Evolutionary conservation across 2,888 invertebrate genomes (phyloP), one percentile per base, ranked within the genome.

Genomic region (Calliphora vomitoria): DNA sequence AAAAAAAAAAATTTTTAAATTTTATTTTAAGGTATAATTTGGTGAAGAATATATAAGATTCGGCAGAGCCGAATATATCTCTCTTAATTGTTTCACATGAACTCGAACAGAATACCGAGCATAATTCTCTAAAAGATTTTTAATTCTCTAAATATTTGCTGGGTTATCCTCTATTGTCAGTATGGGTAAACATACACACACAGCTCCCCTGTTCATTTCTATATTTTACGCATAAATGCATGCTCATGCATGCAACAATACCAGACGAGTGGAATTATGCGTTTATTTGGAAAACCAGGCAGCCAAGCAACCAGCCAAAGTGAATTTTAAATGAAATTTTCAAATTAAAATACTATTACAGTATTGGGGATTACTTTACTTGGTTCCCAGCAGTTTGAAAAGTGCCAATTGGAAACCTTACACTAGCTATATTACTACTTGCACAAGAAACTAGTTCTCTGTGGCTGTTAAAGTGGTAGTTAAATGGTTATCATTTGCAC

Each of bases 251-350:
- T 71, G 85, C 80, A 85, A 62, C 31, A 75, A 75, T 64, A 75
- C 11, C 69, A 80, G n/a, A 50, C 50, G 53, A 78, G 53, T 82
- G 53, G 35, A 78, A 55, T 86, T 79, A 85, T 85, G 69, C 75
- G 60, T 75, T 75, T 81, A 81, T 72, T 58, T 76, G 58, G 4
- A 55, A 85, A 82, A 47, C 18, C 69, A 75, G 69, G 38, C 78
- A 79, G 53, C 69, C 86, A 66, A 78, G 50, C 72, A 60, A 78
- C 68, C 53, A 86, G 58, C 55, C 50, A 78, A 87, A 87, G 75
- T 87, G 78, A 87, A 82, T 88, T 88, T 82, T 66, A 82, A 87
- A 86, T 88, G 71, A 84, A 84, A 47, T 86, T 83, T 88, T 82
- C 53, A 85, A 76, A 88, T 83, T 86, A 66, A 80, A 82, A 83